Percentiles rank a stretch among this genome's conserved stretches.
phyloP scores from a whole-genome alignment of 2,113 vertebrate genomes.

The Clinocottus analis region DNA sequence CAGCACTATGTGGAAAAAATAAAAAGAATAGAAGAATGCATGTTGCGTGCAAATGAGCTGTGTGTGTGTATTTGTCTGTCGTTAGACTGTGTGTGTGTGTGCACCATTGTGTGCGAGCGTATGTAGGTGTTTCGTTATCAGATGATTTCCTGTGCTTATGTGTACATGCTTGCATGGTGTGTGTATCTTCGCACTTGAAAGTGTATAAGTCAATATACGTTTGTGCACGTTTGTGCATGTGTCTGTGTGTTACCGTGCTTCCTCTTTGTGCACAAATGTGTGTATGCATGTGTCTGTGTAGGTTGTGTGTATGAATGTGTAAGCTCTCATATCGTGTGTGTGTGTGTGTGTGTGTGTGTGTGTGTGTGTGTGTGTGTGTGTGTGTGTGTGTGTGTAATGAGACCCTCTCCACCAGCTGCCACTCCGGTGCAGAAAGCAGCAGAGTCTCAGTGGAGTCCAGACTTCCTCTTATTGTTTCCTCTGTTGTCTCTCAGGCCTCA shows the following conservation, averaged over 20 bases:
- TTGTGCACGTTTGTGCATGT: neutral
- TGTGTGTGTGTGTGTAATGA: slow-evolving; percentile 17
- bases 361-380: no score
- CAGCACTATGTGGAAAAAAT: slow-evolving; percentile 40
- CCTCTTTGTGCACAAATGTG: neutral
- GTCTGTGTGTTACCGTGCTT: neutral
- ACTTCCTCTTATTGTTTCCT: slow-evolving; percentile 62
- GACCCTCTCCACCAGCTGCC: slow-evolving; percentile 38
- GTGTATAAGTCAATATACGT: neutral
- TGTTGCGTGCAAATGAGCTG: slow-evolving; percentile 2
- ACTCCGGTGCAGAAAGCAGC: slow-evolving; percentile 26
- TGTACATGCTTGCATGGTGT: neutral
- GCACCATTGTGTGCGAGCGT: neutral
- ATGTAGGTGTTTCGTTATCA: neutral
- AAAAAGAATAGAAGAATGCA: slow-evolving; percentile 52
- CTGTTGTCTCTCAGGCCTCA: slow-evolving; percentile 53
- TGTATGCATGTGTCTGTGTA: neutral
- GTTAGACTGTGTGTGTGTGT: neutral
- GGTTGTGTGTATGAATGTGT: neutral
- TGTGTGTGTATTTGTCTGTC: neutral
- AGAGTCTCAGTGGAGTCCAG: slow-evolving; percentile 34
- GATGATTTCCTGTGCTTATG: neutral
- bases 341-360: neutral
- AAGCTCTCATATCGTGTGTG: neutral
- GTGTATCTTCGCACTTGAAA: neutral